Base-by-base conservation (phyloP, 2,113 vertebrate species). In the Diadophis punctatus region DNA sequence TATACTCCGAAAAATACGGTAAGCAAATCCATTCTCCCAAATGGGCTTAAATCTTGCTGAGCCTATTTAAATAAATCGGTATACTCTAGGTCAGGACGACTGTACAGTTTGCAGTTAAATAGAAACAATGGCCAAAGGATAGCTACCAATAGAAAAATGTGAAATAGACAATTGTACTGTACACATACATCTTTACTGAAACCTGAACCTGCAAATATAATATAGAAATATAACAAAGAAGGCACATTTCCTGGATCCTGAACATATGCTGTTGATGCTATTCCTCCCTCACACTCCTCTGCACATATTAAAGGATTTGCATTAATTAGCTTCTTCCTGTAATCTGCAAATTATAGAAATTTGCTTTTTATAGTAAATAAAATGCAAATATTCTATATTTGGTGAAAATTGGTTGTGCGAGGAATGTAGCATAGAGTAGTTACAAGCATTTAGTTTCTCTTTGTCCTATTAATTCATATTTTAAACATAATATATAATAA, bases 321-420 rank as follows among this genome's bases (percentile, higher is more conserved):
- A 90, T 87, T 93, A 87, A 87, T 93, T 93, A 55, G 18, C 85
- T 49, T 87, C 85, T 95, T 94, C 46, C 49, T 94, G 94, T 49
- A 91, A 58, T 92, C 43, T 94, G n/a, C 4, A 14, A 94, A 55
- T 93, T 55, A 90, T 9, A 94, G 55, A 92, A 84, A 91, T 84
- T 30, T 91, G n/a, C 49, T 90, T 8, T 89, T 84, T 9, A 23
- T 14, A 91, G n/a, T 94, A 91, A 93, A 92, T 52, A 56, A 4
- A 87, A 87, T 92, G 53, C 1, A 14, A 93, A 58, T 23, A 87
- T 90, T 51, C 4, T 56, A 0, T 94, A 93, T 94, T 53, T 92
- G 34, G 0, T 0, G 52, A 91, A 89, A 95, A 8, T 11, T 88
- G 43, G 51, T 48, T 34, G 0, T 34, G 18, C 34, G 86, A 74